Evolutionary conservation across 2,888 invertebrate species (phyloP).

Genomic region (Arctia plantaginis): DNA sequence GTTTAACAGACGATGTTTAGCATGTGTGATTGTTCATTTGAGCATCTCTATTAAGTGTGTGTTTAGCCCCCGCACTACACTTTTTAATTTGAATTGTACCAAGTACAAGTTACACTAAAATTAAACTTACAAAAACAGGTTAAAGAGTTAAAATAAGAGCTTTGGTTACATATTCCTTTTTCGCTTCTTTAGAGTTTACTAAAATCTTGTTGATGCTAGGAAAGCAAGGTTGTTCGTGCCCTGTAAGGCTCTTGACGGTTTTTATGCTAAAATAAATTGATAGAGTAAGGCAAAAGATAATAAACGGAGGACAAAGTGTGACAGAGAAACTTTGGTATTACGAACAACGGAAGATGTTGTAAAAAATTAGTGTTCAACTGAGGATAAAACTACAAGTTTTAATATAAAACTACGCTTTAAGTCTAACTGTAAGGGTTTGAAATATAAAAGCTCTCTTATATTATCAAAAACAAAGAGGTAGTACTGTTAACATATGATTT

Average conservation of each 20-base stretch:
- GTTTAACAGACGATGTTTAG: not conserved
- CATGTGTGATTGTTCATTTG: not conserved
- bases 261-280: not conserved
- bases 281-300: not conserved
- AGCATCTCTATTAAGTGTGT: not conserved
- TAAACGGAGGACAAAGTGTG: not conserved
- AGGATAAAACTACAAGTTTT: not conserved
- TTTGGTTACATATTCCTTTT: no score
- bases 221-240: not conserved
- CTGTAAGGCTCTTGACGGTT: not conserved
- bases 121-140: not conserved
- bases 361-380: not conserved
- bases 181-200: not conserved
- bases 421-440: not conserved
- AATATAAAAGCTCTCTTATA: not conserved
- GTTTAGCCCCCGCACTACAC: not conserved
- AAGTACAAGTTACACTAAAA: not conserved
- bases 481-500: not conserved
- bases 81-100: not conserved
- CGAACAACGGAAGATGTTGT: not conserved
- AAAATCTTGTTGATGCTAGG: not conserved
- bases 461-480: not conserved
- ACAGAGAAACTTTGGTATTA: not conserved
- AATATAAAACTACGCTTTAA: not conserved
- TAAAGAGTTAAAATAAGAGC: not conserved